Evolutionary conservation across 2,113 vertebrate genomes (phyloP), one percentile per base, ranked within the genome.

Genomic region (Chloropsis cyanopogon): DNA sequence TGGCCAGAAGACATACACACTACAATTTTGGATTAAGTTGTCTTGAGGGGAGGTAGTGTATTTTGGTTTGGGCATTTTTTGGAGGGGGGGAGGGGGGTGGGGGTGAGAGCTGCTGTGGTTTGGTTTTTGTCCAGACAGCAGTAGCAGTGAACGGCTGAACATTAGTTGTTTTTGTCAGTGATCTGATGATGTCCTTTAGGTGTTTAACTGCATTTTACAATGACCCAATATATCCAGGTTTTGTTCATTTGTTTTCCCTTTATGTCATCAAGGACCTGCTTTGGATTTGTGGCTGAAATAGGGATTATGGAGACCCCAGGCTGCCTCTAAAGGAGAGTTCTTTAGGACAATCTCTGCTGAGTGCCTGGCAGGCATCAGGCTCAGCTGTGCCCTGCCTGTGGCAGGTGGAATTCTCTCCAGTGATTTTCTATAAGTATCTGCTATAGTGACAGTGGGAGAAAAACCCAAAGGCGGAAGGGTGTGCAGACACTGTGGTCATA

Each of bases 51-150:
- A 12, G 17, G 5, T 4, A 31, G 11, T 12, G 44, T 18, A 14
- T 47, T 68, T 12, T 31, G 23, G 20, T 50, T 25, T 14, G 6
- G 17, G 26, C 9, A 35, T 42, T 17, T 14, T 37, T 42, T 20
- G 9, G 31, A 50, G 11, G 4, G 46, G 9, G 33, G 18, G n/a
- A n/a, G n/a, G n/a, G n/a, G n/a, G n/a, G n/a, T n/a, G n/a, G n/a
- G 33, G 26, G 8, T 0, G 0, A 28, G 37, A 33, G 28, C 23
- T 59, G 21, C 8, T 14, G 8, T 28, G 18, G 25, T n/a, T 53
- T 49, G 9, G 5, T 60, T 53, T 84, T 76, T 31, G 33, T 17
- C 41, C 35, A 44, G n/a, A 61, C 7, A 70, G n/a, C 37, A 46
- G 22, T 46, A 65, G 25, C 59, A 90, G 9, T 28, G 18, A 65